phyloP scores from a whole-genome alignment of 1,140 invertebrate genomes.

The Brachionus rotundiformis region DNA sequence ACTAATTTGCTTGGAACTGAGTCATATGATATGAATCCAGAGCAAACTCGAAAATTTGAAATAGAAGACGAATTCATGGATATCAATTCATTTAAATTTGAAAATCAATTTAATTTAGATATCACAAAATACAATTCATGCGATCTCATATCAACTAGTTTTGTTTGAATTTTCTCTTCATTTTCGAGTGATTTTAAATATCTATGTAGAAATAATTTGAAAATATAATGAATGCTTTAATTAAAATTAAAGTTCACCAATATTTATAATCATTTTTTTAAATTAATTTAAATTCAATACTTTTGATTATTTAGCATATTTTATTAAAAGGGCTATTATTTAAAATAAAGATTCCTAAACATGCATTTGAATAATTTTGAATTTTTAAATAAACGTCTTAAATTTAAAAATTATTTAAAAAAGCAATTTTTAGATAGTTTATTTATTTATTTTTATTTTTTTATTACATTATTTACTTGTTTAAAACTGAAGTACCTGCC shows the following conservation, averaged over 20 bases:
- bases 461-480: not conserved
- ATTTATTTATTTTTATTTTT: not conserved
- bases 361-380: no score
- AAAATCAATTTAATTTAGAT: not conserved
- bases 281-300: no score
- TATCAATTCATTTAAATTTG: not conserved
- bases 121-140: not conserved
- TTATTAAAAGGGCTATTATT: no score
- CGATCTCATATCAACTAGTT: conserved; percentile 17
- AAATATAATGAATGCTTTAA: not conserved
- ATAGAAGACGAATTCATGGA: not conserved
- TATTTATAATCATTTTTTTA: no score
- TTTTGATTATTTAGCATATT: no score
- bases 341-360: no score
- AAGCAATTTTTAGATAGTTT: not conserved
- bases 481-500: conserved; percentile 16
- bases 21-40: not conserved
- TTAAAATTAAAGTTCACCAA: no score
- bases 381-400: no score
- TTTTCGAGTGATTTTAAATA: no score
- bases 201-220: not conserved
- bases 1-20: not conserved
- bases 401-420: no score
- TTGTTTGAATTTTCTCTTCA: not conserved
- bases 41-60: not conserved